Evolutionary conservation across 2,797 vertebrate genomes (phyloP), one percentile per base, ranked within the genome.

Genomic region (Chrosomus eos): DNA sequence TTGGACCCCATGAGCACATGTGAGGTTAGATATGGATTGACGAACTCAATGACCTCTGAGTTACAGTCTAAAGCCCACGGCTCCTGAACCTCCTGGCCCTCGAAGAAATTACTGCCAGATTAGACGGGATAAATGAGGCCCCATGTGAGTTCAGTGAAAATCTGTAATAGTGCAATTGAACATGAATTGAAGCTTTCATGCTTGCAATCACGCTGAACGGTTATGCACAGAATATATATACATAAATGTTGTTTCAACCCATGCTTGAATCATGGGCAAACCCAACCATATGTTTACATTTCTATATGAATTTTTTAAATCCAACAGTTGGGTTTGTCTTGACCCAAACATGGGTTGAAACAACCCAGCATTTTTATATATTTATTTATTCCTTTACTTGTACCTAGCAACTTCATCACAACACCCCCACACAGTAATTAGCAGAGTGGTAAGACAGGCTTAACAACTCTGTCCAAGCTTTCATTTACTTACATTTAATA

Each of bases 41-140:
- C 33, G 7, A 58, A 85, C 76, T 80, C 31, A n/a, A 14, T 4
- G 31, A 85, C 76, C 67, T 48, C 66, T 5, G 58, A 31, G 73
- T 68, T 66, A 28, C 60, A 53, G 45, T 43, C 62, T 55, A 78
- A 53, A 85, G 18, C 68, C 55, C 23, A 16, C 0, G 4, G 64
- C 55, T 31, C 18, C 18, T 73, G 53, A 7, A 80, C 68, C 55
- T 85, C 67, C 76, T 53, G 76, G 76, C 68, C 80, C 83, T 85
- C 8, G 19, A 36, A 84, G 83, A 84, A 84, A 84, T 84, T 8
- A 68, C 51, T 60, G 14, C 14, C 45, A 85, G 76, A 80, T 85
- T 80, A 85, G 75, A 80, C 0, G 21, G 83, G 83, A 85, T 80
- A 80, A 80, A 79, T 31, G 43, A 64, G 76, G 40, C 40, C 55